phyloP scores from a whole-genome alignment of 64 coral and sea anemone genomes.

The Dendronephthya gigantea region DNA sequence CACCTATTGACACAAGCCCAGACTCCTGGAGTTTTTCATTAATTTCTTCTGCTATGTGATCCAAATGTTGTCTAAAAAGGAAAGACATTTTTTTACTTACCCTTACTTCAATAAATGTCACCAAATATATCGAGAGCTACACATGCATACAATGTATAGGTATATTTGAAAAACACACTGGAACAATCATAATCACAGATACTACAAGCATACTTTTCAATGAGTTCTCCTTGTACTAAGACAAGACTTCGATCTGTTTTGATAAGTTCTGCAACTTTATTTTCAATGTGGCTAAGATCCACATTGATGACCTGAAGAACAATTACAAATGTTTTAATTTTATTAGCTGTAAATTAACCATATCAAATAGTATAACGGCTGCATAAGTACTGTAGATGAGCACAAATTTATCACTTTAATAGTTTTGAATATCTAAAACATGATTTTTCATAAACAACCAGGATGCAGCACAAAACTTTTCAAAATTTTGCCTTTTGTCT shows the following conservation, averaged over 20 bases:
- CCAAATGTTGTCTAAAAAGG: constrained; percentile 60
- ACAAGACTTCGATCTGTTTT: constrained; percentile 59
- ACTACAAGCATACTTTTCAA: constrained; percentile 79
- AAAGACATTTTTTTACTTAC: not conserved
- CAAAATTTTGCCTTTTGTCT: no score
- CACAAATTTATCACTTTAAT: no score
- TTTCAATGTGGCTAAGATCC: constrained; percentile 74
- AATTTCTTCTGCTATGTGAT: constrained; percentile 79
- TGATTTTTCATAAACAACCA: no score
- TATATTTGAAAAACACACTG: not conserved
- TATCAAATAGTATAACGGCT: no score
- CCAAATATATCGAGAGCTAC: no score
- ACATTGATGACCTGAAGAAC: constrained; percentile 65
- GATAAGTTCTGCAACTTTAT: constrained; percentile 70
- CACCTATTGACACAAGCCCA: constrained; percentile 61
- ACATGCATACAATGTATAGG: no score
- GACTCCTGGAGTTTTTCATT: constrained; percentile 93
- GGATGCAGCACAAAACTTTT: no score
- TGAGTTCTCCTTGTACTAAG: constrained; percentile 82
- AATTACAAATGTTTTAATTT: not conserved
- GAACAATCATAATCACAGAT: no score
- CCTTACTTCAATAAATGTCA: no score
- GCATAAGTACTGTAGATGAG: no score
- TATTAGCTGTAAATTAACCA: not conserved
- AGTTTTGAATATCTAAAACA: constrained; percentile 35